Base-by-base conservation (phyloP, 2,888 invertebrate species). In the Amiota mariae region DNA sequence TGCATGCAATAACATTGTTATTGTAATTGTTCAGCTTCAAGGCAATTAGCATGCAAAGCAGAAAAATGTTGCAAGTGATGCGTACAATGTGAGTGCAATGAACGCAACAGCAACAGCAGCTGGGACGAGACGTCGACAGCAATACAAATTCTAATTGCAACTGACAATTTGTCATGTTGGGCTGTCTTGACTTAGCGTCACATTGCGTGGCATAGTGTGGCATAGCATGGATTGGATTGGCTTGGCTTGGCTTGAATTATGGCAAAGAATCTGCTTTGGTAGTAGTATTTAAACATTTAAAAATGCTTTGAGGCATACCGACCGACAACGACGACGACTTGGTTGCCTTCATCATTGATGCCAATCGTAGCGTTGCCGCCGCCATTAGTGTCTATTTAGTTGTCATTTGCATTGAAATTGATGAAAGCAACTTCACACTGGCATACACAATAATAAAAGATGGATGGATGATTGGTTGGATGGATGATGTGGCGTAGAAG, bases 311-410 rank as follows among this genome's bases (percentile, higher is more conserved):
- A 63, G 63, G 11, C 36, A 36, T 63, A 46, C 63, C 63, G 63
- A 20, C 24, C 24, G 24, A 24, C 24, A 3, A 24, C 24, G 24
- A 36, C 36, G 36, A n/a, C 20, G 20, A 15, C 59, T 59, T 59
- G 20, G 59, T 18, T 59, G 15, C 8, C 18, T 10, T 59, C 59
- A 59, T 59, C 59, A 20, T 18, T 11, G 18, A 11, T 59, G 57
- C 18, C 20, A 20, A 18, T 20, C 20, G 59, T 18, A 13, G 67
- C 67, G 13, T 24, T 68, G 13, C n/a, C 63, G 13, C n/a, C 63
- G 18, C 63, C 46, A 36, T 66, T 51, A 68, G 67, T 68, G 67
- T 68, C 67, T 49, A 68, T 68, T 68, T 68, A 68, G 67, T 68
- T 68, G 67, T 68, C 67, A 54, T 54, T 68, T 51, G 59, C 51